Percentiles rank a stretch among this genome's conserved stretches.
Conservation (phyloP, 2,113 vertebrate species). For the Myotis brandtii region DNA sequence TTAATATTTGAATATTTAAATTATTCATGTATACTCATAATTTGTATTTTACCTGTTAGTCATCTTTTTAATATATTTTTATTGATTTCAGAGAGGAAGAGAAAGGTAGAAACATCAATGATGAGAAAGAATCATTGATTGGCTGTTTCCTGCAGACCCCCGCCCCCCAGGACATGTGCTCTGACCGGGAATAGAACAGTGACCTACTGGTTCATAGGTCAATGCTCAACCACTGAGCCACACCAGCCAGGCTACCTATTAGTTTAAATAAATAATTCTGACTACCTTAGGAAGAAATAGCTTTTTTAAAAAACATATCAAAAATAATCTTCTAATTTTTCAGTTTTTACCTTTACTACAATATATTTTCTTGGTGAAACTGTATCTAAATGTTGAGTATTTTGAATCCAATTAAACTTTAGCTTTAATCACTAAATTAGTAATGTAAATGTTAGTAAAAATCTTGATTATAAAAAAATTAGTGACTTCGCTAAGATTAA, state of each 20-base stretch:
- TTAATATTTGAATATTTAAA: not conserved
- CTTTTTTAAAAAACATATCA: slow-evolving; percentile 4
- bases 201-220: not conserved
- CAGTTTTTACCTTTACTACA: not conserved
- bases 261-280: not conserved
- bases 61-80: not conserved
- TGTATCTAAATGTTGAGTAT: not conserved
- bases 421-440: not conserved
- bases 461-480: not conserved
- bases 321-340: not conserved
- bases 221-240: not conserved
- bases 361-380: not conserved
- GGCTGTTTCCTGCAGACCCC: too few species aligned
- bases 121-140: not conserved
- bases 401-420: not conserved
- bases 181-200: not conserved
- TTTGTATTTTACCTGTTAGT: not conserved
- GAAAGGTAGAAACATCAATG: not conserved
- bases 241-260: not conserved
- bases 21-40: not conserved
- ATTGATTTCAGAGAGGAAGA: not conserved
- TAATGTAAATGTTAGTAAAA: not conserved
- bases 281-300: not conserved
- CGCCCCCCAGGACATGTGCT: not conserved
- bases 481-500: not conserved